A percentile compares a stretch with the other conserved stretches of the same genome.
These are phyloP conservation scores for Meles meles DNA, from an alignment of 2,113 vertebrate species.

Conservation along the genomic window DNA sequence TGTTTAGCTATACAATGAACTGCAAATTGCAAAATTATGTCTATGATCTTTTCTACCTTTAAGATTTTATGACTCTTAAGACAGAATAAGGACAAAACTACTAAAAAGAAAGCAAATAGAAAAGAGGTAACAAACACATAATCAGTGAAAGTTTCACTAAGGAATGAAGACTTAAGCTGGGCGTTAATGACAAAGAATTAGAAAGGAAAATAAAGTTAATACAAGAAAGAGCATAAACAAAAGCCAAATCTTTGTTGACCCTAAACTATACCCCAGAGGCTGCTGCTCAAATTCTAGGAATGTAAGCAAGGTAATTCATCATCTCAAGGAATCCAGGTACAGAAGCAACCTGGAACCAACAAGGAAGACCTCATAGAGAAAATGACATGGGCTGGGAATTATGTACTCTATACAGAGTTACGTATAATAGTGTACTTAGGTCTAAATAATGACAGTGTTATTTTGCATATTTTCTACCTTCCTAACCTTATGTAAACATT, in stretches of 20 bases:
- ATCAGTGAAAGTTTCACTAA: neutral
- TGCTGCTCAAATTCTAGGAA: neutral
- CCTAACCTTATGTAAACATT: neutral
- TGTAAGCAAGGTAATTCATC: neutral
- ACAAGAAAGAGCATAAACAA: neutral
- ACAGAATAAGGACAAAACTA: neutral
- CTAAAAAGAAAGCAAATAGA: neutral
- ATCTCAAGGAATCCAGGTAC: neutral
- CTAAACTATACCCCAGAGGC: neutral
- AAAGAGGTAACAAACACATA: neutral
- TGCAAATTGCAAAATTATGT: neutral
- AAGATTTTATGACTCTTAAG: neutral
- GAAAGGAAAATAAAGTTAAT: neutral
- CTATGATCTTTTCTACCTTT: neutral
- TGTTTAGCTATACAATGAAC: neutral
- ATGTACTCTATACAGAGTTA: neutral
- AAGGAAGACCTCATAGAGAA: neutral
- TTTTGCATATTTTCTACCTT: neutral
- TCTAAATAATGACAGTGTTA: neutral
- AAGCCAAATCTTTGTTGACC: neutral
- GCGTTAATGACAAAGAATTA: constrained; percentile 16
- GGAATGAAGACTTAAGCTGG: neutral
- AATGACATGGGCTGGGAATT: neutral
- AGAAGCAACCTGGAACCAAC: neutral
- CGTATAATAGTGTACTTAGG: neutral